Evolutionary conservation across 2,797 vertebrate species (phyloP), one percentile per base, ranked within the genome.

Genomic region (Ctenopoma kingsleyae): DNA sequence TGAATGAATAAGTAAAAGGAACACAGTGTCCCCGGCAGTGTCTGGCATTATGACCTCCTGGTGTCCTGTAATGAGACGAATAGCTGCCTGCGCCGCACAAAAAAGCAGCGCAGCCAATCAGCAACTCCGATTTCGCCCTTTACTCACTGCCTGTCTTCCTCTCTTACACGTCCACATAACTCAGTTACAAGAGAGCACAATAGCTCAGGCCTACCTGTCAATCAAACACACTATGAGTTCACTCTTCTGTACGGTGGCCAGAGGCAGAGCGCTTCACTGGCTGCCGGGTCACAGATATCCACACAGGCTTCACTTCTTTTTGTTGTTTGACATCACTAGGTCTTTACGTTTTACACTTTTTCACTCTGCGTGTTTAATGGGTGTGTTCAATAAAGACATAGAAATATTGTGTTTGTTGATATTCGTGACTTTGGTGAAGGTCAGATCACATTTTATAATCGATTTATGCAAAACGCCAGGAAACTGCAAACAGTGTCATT

Each of bases 1-100:
- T 67, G 65, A 76, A 91, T 90, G 78, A 92, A 91, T 91, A 87
- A 92, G 82, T 91, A 83, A 90, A 88, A 77, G 62, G 89, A 87
- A 92, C 91, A 88, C 53, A 46, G 63, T 87, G 88, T 94, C 78
- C 82, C 76, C 36, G 68, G 70, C 81, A 72, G 73, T 27, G 55
- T 77, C 70, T 89, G 86, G 61, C 83, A 73, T 80, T 70, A 61
- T 78, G 82, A 84, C 80, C 85, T 73, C 80, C 83, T 43, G 51
- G 70, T 75, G 78, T 84, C 73, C 77, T 43, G 27, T 54, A 78
- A 75, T 58, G 74, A 71, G 54, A 76, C 53, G 71, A 76, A 74
- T 49, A 36, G 43, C 75, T 22, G 71, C 80, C 49, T 41, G 48
- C 6, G 20, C 44, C 23, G 64, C 68, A 60, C 61, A 44, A 62